Evolutionary conservation across 2,113 vertebrate genomes (phyloP).

Genomic region (Terrapene triunguis): DNA sequence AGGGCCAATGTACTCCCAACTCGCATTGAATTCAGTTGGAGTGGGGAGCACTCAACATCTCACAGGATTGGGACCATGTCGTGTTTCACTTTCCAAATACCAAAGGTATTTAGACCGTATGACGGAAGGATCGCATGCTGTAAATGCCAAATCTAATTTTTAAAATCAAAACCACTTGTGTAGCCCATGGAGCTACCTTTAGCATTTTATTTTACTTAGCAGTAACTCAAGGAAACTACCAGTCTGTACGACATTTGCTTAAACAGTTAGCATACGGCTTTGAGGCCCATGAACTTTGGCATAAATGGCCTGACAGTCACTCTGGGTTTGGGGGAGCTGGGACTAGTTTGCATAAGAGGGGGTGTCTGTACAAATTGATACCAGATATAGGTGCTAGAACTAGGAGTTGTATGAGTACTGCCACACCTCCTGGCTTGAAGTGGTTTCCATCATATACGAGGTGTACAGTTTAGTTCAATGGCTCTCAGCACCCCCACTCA

Average conservation of each 20-base stretch:
- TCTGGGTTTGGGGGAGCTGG: background rate
- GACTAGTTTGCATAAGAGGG: background rate
- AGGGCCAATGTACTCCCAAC: background rate
- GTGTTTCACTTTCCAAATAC: rapidly evolving
- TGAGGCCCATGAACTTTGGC: background rate
- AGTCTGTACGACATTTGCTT: background rate
- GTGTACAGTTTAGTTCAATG: no score
- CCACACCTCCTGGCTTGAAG: no score
- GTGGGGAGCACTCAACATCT: rapidly evolving
- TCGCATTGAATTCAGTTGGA: background rate
- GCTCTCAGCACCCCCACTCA: no score
- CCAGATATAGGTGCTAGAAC: background rate
- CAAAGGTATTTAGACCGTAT: background rate
- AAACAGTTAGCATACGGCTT: background rate
- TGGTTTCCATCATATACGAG: no score
- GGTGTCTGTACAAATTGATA: background rate
- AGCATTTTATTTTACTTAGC: background rate
- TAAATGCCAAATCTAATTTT: background rate
- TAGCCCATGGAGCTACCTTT: background rate
- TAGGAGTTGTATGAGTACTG: no score
- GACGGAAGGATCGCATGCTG: background rate
- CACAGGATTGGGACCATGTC: rapidly evolving
- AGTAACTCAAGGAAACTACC: background rate
- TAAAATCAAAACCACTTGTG: background rate
- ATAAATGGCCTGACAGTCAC: background rate